phyloP scores from a whole-genome alignment of 2,797 vertebrate genomes.

The Gobionotothen gibberifrons region DNA sequence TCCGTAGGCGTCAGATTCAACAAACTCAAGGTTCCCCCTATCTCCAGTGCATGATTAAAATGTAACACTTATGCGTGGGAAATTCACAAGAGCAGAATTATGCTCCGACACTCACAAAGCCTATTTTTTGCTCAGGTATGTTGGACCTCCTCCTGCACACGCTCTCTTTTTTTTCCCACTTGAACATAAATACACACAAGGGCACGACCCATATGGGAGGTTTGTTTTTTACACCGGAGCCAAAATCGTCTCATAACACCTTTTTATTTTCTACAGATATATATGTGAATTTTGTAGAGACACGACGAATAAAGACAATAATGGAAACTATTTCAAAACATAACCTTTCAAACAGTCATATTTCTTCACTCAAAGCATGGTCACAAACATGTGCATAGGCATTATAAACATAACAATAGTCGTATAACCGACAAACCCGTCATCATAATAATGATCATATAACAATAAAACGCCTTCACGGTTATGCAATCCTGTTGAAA shows the following conservation, averaged over 20 bases:
- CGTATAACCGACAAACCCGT: background rate
- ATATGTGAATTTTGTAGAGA: constrained; percentile 10
- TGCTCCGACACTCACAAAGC: constrained; percentile 46
- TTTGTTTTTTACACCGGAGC: background rate
- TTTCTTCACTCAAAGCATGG: background rate
- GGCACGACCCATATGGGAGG: constrained; percentile 21
- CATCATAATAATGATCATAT: constrained; percentile 13
- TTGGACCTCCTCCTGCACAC: constrained; percentile 38
- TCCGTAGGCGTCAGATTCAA: constrained; percentile 80
- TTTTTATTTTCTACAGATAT: constrained; percentile 50
- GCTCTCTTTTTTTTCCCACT: constrained; percentile 14
- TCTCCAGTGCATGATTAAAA: constrained; percentile 73
- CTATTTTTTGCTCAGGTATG: constrained; percentile 65
- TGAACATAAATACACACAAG: constrained; percentile 44
- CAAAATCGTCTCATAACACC: constrained; percentile 14
- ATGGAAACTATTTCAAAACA: background rate
- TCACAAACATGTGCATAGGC: background rate
- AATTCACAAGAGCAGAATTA: constrained; percentile 62
- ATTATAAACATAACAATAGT: background rate
- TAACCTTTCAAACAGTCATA: constrained; percentile 11
- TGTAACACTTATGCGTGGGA: constrained; percentile 69
- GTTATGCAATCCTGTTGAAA: constrained; percentile 21
- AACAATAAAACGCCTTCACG: background rate
- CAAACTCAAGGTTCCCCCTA: constrained; percentile 70
- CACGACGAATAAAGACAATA: constrained; percentile 18